Evolutionary conservation across 2,888 invertebrate genomes (phyloP).

Genomic region (Rhingia campestris): DNA sequence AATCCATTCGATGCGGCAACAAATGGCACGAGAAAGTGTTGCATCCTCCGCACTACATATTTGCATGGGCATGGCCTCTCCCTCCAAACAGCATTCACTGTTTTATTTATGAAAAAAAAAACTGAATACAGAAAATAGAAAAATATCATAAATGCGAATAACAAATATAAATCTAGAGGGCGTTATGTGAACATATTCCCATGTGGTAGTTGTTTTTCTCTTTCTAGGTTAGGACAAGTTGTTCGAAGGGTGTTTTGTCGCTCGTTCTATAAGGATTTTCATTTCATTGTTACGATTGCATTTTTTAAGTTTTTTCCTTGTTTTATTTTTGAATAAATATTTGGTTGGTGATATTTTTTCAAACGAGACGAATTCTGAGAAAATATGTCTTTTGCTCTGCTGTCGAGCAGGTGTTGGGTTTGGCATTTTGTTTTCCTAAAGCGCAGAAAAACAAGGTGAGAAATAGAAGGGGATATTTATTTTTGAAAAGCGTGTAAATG

Average conservation of each 20-base stretch:
- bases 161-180: conserved; percentile 58
- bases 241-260: conserved; percentile 35
- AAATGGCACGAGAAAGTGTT: conserved; percentile 65
- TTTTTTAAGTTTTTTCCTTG: conserved; percentile 7
- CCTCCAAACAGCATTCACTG: not conserved
- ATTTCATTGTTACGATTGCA: conserved; percentile 47
- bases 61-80: conserved; percentile 7
- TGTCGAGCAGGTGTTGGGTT: conserved; percentile 36
- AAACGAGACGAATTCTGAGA: not conserved
- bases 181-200: conserved; percentile 12
- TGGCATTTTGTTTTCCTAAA: conserved; percentile 21
- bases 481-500: conserved; percentile 15
- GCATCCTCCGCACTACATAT: conserved; percentile 26
- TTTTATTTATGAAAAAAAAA: conserved; percentile 58
- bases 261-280: conserved; percentile 42
- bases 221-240: conserved; percentile 36
- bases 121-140: conserved; percentile 6
- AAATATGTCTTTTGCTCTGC: not conserved
- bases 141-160: conserved; percentile 26
- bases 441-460: conserved; percentile 3
- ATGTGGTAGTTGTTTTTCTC: conserved; percentile 9
- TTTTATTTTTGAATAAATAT: conserved; percentile 53
- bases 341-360: conserved; percentile 33
- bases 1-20: conserved; percentile 37
- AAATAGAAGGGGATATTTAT: conserved; percentile 13